Base-by-base conservation (phyloP, 2,113 vertebrate species). In the Ariopsis seemanni region DNA sequence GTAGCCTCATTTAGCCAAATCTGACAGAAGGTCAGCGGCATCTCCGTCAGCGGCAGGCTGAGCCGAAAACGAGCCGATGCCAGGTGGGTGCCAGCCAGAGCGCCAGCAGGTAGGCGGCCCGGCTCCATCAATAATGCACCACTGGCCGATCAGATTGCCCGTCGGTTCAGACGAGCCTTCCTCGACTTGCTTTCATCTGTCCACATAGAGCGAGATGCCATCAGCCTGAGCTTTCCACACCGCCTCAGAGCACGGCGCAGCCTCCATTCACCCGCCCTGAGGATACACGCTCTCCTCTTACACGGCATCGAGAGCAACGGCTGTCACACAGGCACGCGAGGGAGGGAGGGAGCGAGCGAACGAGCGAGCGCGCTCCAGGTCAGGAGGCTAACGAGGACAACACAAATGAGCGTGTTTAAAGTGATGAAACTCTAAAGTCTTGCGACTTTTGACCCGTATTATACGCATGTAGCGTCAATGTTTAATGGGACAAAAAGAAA, bases 71-170 rank as follows among this genome's bases (percentile, higher is more conserved):
- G 5, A 18, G 57, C 82, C 60, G 20, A 75, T 11, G 84, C 86
- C 84, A 86, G 88, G 88, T 86, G 75, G 72, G 86, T 75, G n/a
- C 90, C 91, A 65, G 86, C 17, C 4, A n/a, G 91, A 91, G 92
- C 88, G 92, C 95, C 96, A 95, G 78, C 95, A 95, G 94, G 94
- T 91, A 86, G 87, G 78, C 88, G 84, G 74, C 72, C 65, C 22
- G n/a, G 87, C 92, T 87, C 88, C 93, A 95, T 96, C 91, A 97
- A 96, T 96, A 96, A 96, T 95, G 93, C 89, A 97, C 87, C 80
- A 80, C 82, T 18, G 86, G 85, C 92, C 93, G 93, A 94, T 96
- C 94, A 91, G 90, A 89, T 90, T 90, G 89, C 83, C 84, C 82
- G 12, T 50, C 69, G 85, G 89, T 89, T 65, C n/a, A 75, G 1